phyloP scores from a whole-genome alignment of 2,888 invertebrate genomes.

The Caenorhabditis plicata region DNA sequence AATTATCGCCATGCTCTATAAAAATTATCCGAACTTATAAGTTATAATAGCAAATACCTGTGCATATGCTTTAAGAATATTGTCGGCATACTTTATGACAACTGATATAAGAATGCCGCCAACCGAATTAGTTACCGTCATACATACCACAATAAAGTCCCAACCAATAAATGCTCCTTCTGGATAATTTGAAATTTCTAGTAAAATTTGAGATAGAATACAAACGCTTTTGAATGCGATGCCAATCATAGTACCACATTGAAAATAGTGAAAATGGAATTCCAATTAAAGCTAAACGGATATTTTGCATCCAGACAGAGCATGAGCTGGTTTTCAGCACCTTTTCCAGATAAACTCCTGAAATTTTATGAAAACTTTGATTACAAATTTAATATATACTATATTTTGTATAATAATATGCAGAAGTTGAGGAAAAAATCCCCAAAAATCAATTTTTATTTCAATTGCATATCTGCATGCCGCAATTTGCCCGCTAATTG shows the following conservation, averaged over 20 bases:
- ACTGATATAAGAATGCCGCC: conserved; percentile 75
- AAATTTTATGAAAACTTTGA: too few relatives aligned
- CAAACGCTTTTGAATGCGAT: conserved; percentile 52
- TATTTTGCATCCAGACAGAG: conserved; percentile 89
- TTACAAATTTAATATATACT: too few relatives aligned
- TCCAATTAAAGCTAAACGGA: conserved; percentile 89
- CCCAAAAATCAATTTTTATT: too few relatives aligned
- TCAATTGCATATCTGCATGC: too few relatives aligned
- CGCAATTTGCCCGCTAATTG: too few relatives aligned
- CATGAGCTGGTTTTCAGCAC: conserved; percentile 82
- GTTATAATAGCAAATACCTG: conserved; percentile 66
- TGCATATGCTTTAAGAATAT: conserved; percentile 94
- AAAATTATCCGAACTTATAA: background rate
- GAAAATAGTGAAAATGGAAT: conserved; percentile 80
- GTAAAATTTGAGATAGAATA: background rate
- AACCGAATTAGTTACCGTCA: conserved; percentile 61
- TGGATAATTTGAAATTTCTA: conserved; percentile 23
- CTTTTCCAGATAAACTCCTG: conserved; percentile 94
- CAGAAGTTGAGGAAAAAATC: too few relatives aligned
- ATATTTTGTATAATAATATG: too few relatives aligned
- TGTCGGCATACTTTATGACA: conserved; percentile 98
- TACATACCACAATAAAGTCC: conserved; percentile 56
- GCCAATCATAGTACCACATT: conserved; percentile 60
- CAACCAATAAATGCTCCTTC: conserved; percentile 63
- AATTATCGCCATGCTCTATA: conserved; percentile 86